phyloP scores from a whole-genome alignment of 2,797 vertebrate genomes.

The Spea hammondii region DNA sequence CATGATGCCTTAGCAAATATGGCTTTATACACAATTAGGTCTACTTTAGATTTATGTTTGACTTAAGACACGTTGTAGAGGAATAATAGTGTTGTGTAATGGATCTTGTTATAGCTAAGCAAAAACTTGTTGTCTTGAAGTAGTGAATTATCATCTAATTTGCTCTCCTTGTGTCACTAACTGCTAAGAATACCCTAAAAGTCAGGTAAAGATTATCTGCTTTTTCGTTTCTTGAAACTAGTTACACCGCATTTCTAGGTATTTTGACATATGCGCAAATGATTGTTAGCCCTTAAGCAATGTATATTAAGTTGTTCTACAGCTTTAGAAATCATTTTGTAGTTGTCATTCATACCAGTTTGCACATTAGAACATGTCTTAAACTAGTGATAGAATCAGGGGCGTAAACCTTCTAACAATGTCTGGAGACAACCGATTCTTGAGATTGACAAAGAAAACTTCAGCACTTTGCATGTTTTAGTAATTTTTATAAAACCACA shows the following conservation, averaged over 20 bases:
- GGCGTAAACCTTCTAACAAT: background rate
- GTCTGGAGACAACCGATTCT: slow-evolving; percentile 11
- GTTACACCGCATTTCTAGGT: slow-evolving; percentile 38
- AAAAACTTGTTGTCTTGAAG: too few relatives aligned
- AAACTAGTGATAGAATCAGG: background rate
- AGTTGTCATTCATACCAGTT: slow-evolving; percentile 27
- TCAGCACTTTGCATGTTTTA: too few relatives aligned
- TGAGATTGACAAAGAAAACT: background rate
- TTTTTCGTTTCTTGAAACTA: slow-evolving; percentile 23
- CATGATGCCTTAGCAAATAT: too few relatives aligned
- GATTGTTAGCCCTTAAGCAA: slow-evolving; percentile 35
- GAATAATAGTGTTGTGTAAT: too few relatives aligned
- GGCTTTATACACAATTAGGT: too few relatives aligned
- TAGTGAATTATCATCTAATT: too few relatives aligned
- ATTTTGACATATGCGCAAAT: slow-evolving; percentile 36
- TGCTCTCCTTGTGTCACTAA: background rate
- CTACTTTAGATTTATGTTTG: too few relatives aligned
- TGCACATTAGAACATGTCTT: slow-evolving; percentile 27
- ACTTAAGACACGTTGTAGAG: too few relatives aligned
- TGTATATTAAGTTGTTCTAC: slow-evolving; percentile 37
- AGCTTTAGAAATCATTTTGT: slow-evolving; percentile 30
- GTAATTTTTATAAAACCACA: too few relatives aligned
- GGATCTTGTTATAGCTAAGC: too few relatives aligned
- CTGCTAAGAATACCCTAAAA: background rate
- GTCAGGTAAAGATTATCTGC: background rate